Percentiles rank a stretch among this genome's conserved stretches.
These are phyloP conservation scores for Crossaster papposus DNA, from an alignment of 53 echinoderm and acorn worm species.

Conservation along the genomic window DNA sequence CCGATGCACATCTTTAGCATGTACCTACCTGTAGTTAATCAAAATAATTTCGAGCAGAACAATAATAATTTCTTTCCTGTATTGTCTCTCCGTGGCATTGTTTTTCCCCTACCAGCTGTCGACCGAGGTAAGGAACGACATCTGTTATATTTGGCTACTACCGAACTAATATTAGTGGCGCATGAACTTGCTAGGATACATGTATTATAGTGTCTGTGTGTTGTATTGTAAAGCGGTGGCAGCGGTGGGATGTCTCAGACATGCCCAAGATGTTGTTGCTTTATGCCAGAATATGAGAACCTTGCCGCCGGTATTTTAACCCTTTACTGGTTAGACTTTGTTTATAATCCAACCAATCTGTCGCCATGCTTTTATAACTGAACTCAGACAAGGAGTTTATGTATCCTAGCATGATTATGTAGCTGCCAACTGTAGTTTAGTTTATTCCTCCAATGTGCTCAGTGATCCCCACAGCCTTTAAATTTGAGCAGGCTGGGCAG, in stretches of 20 bases:
- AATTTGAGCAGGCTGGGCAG: too few relatives aligned
- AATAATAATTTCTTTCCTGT: slow-evolving; percentile 33
- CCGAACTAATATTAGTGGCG: background rate
- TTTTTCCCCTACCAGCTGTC: slow-evolving; percentile 48
- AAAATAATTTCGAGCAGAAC: slow-evolving; percentile 6
- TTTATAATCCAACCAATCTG: too few relatives aligned
- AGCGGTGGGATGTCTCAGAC: slow-evolving; percentile 6
- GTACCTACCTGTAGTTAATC: background rate
- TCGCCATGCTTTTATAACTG: too few relatives aligned
- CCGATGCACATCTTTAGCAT: background rate
- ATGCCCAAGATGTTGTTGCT: background rate
- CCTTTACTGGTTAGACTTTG: too few relatives aligned
- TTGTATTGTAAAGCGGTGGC: background rate
- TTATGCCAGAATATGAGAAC: background rate
- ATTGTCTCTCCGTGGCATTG: slow-evolving; percentile 30
- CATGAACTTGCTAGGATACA: background rate
- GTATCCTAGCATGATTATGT: slow-evolving; percentile 18
- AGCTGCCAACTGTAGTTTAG: background rate
- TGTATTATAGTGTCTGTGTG: background rate
- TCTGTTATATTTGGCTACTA: background rate
- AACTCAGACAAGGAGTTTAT: background rate
- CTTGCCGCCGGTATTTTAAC: too few relatives aligned
- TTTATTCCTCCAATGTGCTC: too few relatives aligned
- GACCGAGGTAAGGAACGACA: slow-evolving; percentile 56
- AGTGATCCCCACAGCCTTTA: too few relatives aligned